A percentile compares a stretch with the other conserved stretches of the same genome.
phyloP scores from a whole-genome alignment of 2,113 vertebrate genomes.

The Meles meles region DNA sequence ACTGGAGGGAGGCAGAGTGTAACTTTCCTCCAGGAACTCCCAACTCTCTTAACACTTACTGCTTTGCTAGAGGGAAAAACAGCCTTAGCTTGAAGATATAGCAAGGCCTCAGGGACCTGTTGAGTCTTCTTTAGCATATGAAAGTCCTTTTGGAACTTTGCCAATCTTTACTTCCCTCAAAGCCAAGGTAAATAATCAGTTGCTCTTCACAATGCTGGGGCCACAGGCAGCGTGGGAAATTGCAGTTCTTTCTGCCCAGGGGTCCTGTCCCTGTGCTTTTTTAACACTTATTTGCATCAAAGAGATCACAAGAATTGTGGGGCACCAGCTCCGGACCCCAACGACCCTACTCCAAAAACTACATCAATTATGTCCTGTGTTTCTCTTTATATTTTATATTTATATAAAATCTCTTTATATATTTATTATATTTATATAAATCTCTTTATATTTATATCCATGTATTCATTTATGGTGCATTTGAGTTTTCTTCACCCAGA shows the following conservation, averaged over 20 bases:
- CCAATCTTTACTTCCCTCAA: not conserved
- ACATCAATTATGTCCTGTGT: not conserved
- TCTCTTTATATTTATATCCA: too few relatives aligned
- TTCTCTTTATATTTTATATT: not conserved
- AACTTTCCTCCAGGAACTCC: not conserved
- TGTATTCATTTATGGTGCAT: not conserved
- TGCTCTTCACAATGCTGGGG: not conserved
- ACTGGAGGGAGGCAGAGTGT: not conserved
- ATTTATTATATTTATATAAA: too few relatives aligned
- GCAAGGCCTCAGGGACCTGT: not conserved
- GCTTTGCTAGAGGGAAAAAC: not conserved
- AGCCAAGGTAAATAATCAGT: not conserved
- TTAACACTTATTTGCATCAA: too few relatives aligned
- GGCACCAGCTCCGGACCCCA: too few relatives aligned
- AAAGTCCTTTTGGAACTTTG: not conserved
- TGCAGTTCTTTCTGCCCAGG: too few relatives aligned
- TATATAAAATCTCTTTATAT: too few relatives aligned
- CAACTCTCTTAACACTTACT: not conserved
- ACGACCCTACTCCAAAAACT: too few relatives aligned
- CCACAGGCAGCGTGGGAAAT: rapidly evolving
- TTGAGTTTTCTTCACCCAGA: constrained; percentile 47
- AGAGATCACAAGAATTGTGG: too few relatives aligned
- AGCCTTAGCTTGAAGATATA: not conserved
- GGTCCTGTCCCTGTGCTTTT: too few relatives aligned
- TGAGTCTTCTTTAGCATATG: not conserved